phyloP scores from a whole-genome alignment of 2,113 vertebrate genomes.

The Raja brachyura region DNA sequence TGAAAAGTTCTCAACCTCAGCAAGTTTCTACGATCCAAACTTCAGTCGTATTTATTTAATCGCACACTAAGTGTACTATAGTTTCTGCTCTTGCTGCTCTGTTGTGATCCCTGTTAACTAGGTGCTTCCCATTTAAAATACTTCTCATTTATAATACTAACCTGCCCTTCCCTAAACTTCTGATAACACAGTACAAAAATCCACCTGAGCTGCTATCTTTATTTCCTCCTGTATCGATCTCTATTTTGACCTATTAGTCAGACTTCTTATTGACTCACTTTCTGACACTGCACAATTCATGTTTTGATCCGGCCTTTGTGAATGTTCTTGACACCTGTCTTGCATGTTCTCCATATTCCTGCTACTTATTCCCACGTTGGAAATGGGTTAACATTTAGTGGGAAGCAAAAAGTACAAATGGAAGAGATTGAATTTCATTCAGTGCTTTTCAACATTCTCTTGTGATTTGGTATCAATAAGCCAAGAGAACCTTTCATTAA shows the following conservation, averaged over 20 bases:
- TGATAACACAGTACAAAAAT: background rate
- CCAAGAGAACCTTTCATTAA: no score
- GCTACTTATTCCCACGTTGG: background rate
- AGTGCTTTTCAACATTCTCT: no score
- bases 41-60: background rate
- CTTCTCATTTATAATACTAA: background rate
- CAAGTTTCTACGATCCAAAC: background rate
- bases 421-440: background rate
- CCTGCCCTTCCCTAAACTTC: background rate
- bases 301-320: background rate
- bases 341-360: background rate
- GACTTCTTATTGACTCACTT: background rate
- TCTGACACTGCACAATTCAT: background rate
- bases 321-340: background rate
- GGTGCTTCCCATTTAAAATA: background rate
- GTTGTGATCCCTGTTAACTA: background rate
- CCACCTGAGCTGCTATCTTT: background rate
- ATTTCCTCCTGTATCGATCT: background rate
- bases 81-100: background rate
- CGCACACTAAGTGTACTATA: background rate
- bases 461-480: background rate
- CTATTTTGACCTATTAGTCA: background rate
- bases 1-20: background rate
- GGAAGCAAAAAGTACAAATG: background rate
- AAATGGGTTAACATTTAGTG: background rate